phyloP scores from a whole-genome alignment of 2,888 invertebrate genomes.

The Patella ulyssiponensis region DNA sequence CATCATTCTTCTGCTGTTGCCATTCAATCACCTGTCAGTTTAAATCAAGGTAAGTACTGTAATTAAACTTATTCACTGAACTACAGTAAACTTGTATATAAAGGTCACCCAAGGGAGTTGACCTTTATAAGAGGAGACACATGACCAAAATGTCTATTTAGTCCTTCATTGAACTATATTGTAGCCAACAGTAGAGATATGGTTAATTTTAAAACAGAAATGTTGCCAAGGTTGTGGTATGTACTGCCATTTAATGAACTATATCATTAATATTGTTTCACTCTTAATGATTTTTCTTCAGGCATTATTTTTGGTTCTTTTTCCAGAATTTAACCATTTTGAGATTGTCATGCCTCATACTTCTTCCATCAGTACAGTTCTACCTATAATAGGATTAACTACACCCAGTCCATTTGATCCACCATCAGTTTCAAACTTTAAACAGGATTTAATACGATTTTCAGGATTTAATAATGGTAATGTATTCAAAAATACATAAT shows the following conservation, averaged over 20 bases:
- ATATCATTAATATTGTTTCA: no score
- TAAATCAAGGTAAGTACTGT: conserved; percentile 50
- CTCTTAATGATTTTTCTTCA: no score
- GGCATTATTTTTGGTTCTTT: conserved; percentile 8
- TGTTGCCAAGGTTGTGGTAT: no score
- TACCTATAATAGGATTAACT: conserved; percentile 36
- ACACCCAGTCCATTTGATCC: conserved; percentile 62
- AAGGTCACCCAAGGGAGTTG: no score
- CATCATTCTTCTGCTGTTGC: conserved; percentile 50
- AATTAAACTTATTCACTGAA: background rate
- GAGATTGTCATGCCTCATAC: conserved; percentile 46
- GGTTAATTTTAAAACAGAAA: no score
- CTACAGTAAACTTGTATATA: no score
- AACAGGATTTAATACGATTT: conserved; percentile 63
- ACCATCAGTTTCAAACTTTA: conserved; percentile 53
- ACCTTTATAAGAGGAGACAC: no score
- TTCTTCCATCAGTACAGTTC: conserved; percentile 62
- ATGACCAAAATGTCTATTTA: no score
- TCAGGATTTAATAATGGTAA: conserved; percentile 65
- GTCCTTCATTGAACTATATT: no score
- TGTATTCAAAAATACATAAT: no score
- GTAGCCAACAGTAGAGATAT: no score
- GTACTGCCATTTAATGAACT: no score
- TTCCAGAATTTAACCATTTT: conserved; percentile 66
- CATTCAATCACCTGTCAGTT: conserved; percentile 61